Evolutionary conservation across 1,140 invertebrate genomes (phyloP).

Genomic region (Sycophila sp.): DNA sequence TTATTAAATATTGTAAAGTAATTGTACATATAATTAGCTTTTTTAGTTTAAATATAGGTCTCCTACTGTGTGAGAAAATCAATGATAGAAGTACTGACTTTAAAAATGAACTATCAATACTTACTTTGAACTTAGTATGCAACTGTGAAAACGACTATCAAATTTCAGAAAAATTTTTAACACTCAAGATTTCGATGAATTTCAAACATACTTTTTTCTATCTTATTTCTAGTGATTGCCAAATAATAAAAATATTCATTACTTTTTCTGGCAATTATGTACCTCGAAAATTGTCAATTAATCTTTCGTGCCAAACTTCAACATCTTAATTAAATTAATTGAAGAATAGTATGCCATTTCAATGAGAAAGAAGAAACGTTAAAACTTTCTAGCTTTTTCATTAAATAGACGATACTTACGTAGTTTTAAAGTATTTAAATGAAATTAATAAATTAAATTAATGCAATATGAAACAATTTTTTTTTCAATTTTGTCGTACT

Average conservation of each 20-base stretch:
- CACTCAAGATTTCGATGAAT: too few relatives aligned
- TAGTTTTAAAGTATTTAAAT: neutral
- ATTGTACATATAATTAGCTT: too few relatives aligned
- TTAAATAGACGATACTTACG: too few relatives aligned
- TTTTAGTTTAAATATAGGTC: too few relatives aligned
- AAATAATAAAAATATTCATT: neutral
- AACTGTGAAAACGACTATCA: neutral
- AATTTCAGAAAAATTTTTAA: neutral
- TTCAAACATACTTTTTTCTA: neutral
- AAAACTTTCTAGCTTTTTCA: too few relatives aligned
- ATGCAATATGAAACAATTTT: too few relatives aligned
- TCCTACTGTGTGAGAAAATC: too few relatives aligned
- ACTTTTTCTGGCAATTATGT: neutral
- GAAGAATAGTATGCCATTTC: conserved; percentile 46
- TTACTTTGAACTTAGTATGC: neutral
- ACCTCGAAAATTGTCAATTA: conserved; percentile 12
- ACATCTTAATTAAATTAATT: conserved; percentile 10
- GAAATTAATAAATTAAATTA: too few relatives aligned
- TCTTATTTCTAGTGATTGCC: neutral
- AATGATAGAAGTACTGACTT: neutral
- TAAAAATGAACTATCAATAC: neutral
- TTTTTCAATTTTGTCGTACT: conserved; percentile 6
- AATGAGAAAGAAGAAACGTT: conserved; percentile 18
- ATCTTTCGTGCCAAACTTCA: conserved; percentile 49
- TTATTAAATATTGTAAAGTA: too few relatives aligned